Evolutionary conservation across 1,140 invertebrate species (phyloP).

Genomic region (Sweltsa coloradensis): DNA sequence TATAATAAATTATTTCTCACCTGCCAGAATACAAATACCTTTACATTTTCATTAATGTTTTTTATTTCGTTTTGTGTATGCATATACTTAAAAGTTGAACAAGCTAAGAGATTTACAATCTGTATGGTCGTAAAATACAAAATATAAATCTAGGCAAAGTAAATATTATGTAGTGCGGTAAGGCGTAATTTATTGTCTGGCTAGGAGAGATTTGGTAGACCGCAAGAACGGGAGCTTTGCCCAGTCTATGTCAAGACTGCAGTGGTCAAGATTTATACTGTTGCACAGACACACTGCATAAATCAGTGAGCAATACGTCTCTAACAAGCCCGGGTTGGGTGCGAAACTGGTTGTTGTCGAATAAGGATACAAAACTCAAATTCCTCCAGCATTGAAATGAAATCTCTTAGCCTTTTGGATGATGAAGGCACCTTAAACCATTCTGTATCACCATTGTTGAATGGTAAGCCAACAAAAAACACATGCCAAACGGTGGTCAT

Average conservation of each 20-base stretch:
- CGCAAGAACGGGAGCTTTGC: neutral
- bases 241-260: neutral
- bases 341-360: neutral
- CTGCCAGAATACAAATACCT: neutral
- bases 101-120: slow-evolving; percentile 10
- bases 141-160: slow-evolving; percentile 9
- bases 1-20: neutral
- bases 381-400: no score
- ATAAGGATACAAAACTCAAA: no score
- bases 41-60: neutral
- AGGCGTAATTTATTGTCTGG: slow-evolving; percentile 4
- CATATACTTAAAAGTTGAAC: neutral
- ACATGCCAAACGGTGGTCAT: no score
- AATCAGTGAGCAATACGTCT: neutral
- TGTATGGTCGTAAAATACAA: slow-evolving; percentile 3
- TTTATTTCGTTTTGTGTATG: neutral
- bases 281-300: neutral
- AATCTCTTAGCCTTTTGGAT: no score
- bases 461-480: no score
- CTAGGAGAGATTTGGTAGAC: neutral
- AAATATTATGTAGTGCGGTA: neutral
- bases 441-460: no score
- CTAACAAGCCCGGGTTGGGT: neutral
- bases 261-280: neutral
- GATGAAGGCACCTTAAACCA: no score